These are phyloP conservation scores for Myotis vivesi DNA, from an alignment of 2,797 vertebrate genomes.

Conservation along the genomic window DNA sequence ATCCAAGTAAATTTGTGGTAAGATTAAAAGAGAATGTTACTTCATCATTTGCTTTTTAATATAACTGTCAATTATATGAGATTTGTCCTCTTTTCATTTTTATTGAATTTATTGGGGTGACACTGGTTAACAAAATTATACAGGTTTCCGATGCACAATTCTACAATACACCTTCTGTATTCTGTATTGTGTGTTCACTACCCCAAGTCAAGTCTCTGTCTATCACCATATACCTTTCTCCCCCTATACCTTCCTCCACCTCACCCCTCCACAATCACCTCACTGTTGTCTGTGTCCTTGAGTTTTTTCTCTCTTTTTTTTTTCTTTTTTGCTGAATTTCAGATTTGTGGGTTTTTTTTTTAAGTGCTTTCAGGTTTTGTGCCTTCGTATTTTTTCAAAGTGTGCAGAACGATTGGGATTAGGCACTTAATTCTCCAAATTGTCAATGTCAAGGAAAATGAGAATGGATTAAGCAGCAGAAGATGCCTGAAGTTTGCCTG, in stretches of 20 bases:
- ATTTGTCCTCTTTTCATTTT: background rate
- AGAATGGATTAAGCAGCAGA: conserved; percentile 55
- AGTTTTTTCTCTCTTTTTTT: background rate
- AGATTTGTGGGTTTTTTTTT: background rate
- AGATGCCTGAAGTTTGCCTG: conserved; percentile 26
- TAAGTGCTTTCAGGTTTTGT: conserved; percentile 31
- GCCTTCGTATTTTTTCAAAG: conserved; percentile 11
- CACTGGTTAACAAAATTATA: background rate
- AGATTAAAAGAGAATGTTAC: background rate
- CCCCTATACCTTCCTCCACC: background rate
- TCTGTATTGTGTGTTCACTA: background rate
- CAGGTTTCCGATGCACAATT: background rate
- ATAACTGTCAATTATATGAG: background rate
- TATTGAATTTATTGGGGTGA: background rate
- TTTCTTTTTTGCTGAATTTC: background rate
- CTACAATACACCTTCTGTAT: background rate
- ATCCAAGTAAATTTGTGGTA: background rate
- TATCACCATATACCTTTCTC: background rate
- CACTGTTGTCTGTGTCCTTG: background rate
- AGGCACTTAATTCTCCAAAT: conserved; percentile 35
- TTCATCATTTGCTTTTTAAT: conserved; percentile 19
- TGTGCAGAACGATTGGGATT: conserved; percentile 32
- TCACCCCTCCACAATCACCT: background rate
- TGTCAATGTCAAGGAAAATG: conserved; percentile 33
- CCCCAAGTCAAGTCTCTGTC: background rate